phyloP scores from a whole-genome alignment of 2,797 vertebrate genomes.

The Adrianichthys oophorus region DNA sequence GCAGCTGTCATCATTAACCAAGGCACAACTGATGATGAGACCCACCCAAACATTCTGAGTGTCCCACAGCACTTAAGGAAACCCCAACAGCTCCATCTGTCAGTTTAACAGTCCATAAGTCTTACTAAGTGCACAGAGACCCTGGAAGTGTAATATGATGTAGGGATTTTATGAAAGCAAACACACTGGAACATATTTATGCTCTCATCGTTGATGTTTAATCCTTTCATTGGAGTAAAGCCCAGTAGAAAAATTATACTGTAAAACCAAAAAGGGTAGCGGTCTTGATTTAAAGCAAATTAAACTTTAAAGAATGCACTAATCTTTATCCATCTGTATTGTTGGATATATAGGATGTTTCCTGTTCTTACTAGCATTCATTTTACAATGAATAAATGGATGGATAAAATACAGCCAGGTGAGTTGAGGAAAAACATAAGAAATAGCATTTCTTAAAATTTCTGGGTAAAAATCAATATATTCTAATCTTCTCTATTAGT shows the following conservation, averaged over 20 bases:
- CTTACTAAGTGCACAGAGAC: slow-evolving; percentile 60
- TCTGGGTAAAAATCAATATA: no score
- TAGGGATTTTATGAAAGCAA: slow-evolving; percentile 61
- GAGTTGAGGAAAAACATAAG: no score
- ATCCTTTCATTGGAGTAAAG: slow-evolving; percentile 46
- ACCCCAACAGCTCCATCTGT: slow-evolving; percentile 70
- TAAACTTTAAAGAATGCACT: not conserved
- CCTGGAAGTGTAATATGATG: slow-evolving; percentile 56
- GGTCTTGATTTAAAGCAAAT: slow-evolving; percentile 22
- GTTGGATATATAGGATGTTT: no score
- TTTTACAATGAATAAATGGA: not conserved
- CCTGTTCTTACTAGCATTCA: no score
- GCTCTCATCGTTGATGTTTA: slow-evolving; percentile 50
- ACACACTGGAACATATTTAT: slow-evolving; percentile 64
- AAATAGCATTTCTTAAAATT: no score
- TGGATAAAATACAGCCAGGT: not conserved
- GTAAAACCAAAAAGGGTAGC: slow-evolving; percentile 37
- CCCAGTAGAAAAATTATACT: slow-evolving; percentile 28
- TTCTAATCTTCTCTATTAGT: no score
- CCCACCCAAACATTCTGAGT: slow-evolving; percentile 56
- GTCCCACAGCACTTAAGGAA: slow-evolving; percentile 64
- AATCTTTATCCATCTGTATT: no score
- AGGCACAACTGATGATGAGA: slow-evolving; percentile 53
- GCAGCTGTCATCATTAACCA: slow-evolving; percentile 58
- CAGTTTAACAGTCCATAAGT: slow-evolving; percentile 59